phyloP scores from a whole-genome alignment of 2,888 invertebrate genomes.

The Andrena dorsata region DNA sequence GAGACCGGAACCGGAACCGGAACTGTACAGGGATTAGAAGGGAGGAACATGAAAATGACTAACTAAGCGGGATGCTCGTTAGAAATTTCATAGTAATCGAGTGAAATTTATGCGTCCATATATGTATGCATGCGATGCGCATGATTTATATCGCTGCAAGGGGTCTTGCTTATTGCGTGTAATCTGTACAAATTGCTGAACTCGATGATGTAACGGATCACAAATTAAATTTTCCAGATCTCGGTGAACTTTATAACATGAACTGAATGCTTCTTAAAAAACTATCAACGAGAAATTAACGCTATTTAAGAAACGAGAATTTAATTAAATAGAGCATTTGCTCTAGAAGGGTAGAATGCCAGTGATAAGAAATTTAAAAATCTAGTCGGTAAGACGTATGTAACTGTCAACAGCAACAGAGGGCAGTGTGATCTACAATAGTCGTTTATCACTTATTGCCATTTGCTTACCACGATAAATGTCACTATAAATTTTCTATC shows the following conservation, averaged over 20 bases:
- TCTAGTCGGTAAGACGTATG: slow-evolving; percentile 4
- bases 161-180: background rate
- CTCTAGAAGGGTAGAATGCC: background rate
- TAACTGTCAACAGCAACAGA: background rate
- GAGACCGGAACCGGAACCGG: slow-evolving; percentile 72
- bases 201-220: background rate
- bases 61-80: slow-evolving; percentile 19
- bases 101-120: background rate
- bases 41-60: slow-evolving; percentile 61
- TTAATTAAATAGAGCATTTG: background rate
- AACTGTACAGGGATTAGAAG: slow-evolving; percentile 58
- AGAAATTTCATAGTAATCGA: background rate
- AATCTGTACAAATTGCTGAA: background rate
- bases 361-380: slow-evolving; percentile 10
- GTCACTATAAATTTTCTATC: background rate
- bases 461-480: no score
- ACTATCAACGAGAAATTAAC: background rate
- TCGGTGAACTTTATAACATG: no score
- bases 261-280: background rate
- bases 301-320: background rate
- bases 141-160: background rate
- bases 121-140: no score
- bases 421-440: slow-evolving; percentile 22
- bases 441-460: background rate
- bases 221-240: background rate